Percentiles rank a stretch among this genome's conserved stretches.
These are phyloP conservation scores for Brotogeris chrysoptera DNA, from an alignment of 2,797 vertebrate genomes.

Conservation along the genomic window DNA sequence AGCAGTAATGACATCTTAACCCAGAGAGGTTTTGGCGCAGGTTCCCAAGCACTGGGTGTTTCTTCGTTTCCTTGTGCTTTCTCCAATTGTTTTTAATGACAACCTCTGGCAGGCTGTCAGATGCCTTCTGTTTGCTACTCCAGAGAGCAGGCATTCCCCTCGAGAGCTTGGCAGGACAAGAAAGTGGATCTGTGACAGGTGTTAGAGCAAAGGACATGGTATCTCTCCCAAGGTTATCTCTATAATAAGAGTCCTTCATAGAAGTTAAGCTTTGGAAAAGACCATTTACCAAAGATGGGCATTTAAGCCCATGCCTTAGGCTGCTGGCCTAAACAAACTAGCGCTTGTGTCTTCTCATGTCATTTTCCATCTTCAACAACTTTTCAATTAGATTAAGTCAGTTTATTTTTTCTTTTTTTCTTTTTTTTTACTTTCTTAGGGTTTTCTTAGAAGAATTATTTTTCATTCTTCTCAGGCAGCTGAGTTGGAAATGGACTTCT, in stretches of 20 bases:
- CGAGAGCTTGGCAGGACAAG: conserved; percentile 28
- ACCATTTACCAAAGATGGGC: conserved; percentile 1
- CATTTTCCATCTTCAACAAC: conserved; percentile 20
- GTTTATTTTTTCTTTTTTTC: not conserved
- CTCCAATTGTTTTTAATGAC: conserved; percentile 42
- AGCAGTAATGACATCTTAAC: not conserved
- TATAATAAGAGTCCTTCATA: not conserved
- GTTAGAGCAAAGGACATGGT: conserved; percentile 32
- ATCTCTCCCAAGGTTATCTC: conserved; percentile 41
- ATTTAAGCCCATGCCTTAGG: conserved; percentile 6
- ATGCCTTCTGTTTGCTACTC: conserved; percentile 18
- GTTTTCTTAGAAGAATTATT: conserved; percentile 17
- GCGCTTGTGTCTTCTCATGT: not conserved
- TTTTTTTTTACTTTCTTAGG: not conserved
- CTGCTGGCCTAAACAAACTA: conserved; percentile 20
- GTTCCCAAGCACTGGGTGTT: not conserved
- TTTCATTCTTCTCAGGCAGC: conserved; percentile 51
- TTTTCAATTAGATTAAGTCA: conserved; percentile 9
- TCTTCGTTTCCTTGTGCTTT: conserved; percentile 7
- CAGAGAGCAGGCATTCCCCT: conserved; percentile 11
- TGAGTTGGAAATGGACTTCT: conserved; percentile 59
- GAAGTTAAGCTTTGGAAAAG: conserved; percentile 35
- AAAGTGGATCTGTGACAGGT: conserved; percentile 31
- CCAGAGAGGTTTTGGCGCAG: not conserved
- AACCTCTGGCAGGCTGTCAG: conserved; percentile 50